Evolutionary conservation across 2,113 vertebrate species (phyloP), one percentile per base, ranked within the genome.

Genomic region (Desmodus rotundus): DNA sequence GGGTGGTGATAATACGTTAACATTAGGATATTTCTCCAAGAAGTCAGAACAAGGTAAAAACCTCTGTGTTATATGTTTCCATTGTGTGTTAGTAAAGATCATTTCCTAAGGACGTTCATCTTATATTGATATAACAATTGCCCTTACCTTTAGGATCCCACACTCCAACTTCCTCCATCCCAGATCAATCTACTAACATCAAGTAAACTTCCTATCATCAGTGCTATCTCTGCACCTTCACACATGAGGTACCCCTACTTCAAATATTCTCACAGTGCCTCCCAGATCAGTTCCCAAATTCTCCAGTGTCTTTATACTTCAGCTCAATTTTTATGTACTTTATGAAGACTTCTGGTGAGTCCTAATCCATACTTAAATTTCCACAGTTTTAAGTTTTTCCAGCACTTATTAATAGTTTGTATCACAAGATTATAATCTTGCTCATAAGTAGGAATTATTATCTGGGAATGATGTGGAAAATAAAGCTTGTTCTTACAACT

Each of bases 21-120:
- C 24, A 82, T 58, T 85, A 93, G 36, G 9, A 80, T 86, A 93
- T 86, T 88, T 74, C 85, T 73, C 36, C 36, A 90, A 87, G 22
- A 88, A 88, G 36, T 50, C 28, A 85, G 82, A 96, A 76, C 31
- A 96, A 88, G 36, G 7, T 41, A 85, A 95, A 87, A 84, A 58
- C 4, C 22, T 68, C 26, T 90, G 3, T 43, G 63, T 36, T 77
- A 87, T 3, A 78, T 17, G 80, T 90, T 94, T 89, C 45, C 77
- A n/a, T 68, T 76, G 10, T 68, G 2, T 84, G 33, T 84, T 83
- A 91, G 36, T 56, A 54, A 28, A 58, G 17, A 82, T 67, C 2
- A 33, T 67, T 93, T 93, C 83, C 56, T 87, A 65, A 65, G 58
- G 28, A 80, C 83, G 43, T 70, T 70, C 54, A 87, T 56, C 12